A percentile compares a stretch with the other conserved stretches of the same genome.
Conservation (phyloP, 2,888 invertebrate species). For the Tineola bisselliella region DNA sequence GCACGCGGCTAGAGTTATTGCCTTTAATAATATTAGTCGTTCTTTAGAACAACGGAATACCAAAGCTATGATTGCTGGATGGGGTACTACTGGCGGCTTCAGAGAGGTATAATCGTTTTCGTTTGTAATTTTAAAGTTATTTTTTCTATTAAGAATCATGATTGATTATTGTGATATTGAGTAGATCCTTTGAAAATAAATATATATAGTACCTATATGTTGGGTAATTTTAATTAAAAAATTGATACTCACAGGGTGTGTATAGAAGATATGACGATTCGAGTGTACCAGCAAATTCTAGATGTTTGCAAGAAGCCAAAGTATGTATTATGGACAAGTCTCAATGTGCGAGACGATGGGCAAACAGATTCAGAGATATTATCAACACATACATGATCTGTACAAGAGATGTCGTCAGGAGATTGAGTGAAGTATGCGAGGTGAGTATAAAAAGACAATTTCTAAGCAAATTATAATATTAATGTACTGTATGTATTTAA, state of each 20-base stretch:
- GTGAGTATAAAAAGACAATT: too few species aligned
- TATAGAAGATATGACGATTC: constrained; percentile 38
- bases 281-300: constrained; percentile 36
- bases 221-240: too few species aligned
- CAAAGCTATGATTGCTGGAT: constrained; percentile 51
- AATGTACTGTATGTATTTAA: too few species aligned
- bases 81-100: constrained; percentile 57
- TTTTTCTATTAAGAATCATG: too few species aligned
- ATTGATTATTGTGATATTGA: too few species aligned
- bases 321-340: constrained; percentile 60
- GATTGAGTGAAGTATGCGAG: constrained; percentile 51
- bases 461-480: too few species aligned
- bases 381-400: constrained; percentile 59
- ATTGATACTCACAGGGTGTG: constrained; percentile 49
- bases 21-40: constrained; percentile 50
- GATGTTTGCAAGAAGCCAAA: constrained; percentile 52
- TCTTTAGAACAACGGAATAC: constrained; percentile 54
- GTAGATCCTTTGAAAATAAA: too few species aligned
- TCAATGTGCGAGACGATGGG: constrained; percentile 56
- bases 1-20: constrained; percentile 37
- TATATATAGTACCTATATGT: too few species aligned
- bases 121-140: too few species aligned
- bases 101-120: too few species aligned
- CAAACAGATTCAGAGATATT: constrained; percentile 44
- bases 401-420: constrained; percentile 54